Percentiles rank a stretch among this genome's conserved stretches.
phyloP scores from a whole-genome alignment of 2,113 vertebrate genomes.

The Dunckerocampus dactyliophorus region DNA sequence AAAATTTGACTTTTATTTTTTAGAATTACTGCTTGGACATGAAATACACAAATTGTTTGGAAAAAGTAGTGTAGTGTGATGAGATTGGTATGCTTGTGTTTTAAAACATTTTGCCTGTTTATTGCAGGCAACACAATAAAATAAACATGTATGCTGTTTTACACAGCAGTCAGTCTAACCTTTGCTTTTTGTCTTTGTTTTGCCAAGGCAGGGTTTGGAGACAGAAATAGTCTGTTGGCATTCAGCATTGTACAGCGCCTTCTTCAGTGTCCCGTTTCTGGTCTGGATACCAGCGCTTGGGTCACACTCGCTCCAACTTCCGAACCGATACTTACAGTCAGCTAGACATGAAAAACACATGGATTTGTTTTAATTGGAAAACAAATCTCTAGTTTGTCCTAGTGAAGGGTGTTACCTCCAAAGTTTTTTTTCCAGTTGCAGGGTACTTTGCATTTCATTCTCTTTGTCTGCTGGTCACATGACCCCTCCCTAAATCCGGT shows the following conservation, averaged over 20 bases:
- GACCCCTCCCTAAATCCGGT: constrained; percentile 77
- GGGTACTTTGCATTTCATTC: constrained; percentile 83
- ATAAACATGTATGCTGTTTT: not conserved
- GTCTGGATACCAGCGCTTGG: constrained; percentile 71
- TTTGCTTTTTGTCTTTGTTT: constrained; percentile 83
- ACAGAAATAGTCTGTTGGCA: constrained; percentile 81
- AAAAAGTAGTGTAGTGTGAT: too few relatives aligned
- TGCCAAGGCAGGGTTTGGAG: constrained; percentile 81
- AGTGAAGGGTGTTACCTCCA: constrained; percentile 72
- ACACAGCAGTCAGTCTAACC: constrained; percentile 62
- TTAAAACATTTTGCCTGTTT: too few relatives aligned
- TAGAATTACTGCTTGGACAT: not conserved
- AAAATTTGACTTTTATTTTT: too few relatives aligned
- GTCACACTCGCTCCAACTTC: constrained; percentile 84
- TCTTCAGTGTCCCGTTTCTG: constrained; percentile 81
- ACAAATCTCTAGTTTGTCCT: not conserved
- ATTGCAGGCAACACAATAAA: not conserved
- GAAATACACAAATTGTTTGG: too few relatives aligned
- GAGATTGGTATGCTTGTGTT: too few relatives aligned
- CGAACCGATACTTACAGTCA: constrained; percentile 91
- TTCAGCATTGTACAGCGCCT: constrained; percentile 81
- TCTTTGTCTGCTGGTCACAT: constrained; percentile 81
- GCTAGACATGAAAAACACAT: constrained; percentile 57
- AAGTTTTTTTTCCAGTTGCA: constrained; percentile 94
- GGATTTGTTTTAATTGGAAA: not conserved